phyloP scores from a whole-genome alignment of 1,140 invertebrate species.

The Ceratina japonica region DNA sequence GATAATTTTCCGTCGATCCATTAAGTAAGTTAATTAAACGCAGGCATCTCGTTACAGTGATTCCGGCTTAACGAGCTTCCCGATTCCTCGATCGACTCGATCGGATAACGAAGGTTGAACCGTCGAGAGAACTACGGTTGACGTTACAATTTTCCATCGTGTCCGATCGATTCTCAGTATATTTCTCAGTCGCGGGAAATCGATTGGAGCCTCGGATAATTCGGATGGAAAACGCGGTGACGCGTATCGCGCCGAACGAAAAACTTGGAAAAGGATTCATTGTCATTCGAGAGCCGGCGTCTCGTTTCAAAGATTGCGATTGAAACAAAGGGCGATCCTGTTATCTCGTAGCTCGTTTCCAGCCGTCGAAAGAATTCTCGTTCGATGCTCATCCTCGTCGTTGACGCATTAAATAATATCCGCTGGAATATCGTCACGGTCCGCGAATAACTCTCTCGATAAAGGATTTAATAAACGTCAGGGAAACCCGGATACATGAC shows the following conservation, averaged over 20 bases:
- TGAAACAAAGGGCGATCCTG: too few species aligned
- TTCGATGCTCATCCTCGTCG: too few species aligned
- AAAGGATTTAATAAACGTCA: slow-evolving; percentile 47
- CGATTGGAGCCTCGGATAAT: too few species aligned
- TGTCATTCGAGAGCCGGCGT: too few species aligned
- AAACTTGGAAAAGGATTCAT: too few species aligned
- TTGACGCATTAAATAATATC: neutral
- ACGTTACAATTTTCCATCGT: neutral
- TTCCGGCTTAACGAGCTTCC: slow-evolving; percentile 18
- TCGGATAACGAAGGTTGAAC: neutral
- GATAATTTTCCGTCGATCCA: slow-evolving; percentile 39
- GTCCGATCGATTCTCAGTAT: neutral
- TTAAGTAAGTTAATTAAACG: slow-evolving; percentile 43
- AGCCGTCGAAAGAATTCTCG: neutral
- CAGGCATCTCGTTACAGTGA: slow-evolving; percentile 5
- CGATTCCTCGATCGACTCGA: slow-evolving; percentile 18
- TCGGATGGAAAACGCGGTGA: too few species aligned
- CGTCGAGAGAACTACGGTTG: neutral
- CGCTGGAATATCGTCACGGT: neutral
- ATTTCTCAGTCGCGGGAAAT: too few species aligned
- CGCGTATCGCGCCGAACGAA: too few species aligned
- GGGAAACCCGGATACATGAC: neutral
- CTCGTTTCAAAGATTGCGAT: too few species aligned
- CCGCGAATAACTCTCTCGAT: slow-evolving; percentile 5
- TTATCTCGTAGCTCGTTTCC: neutral